phyloP scores from a whole-genome alignment of 1,140 invertebrate genomes.

The Drosophila nikananu region DNA sequence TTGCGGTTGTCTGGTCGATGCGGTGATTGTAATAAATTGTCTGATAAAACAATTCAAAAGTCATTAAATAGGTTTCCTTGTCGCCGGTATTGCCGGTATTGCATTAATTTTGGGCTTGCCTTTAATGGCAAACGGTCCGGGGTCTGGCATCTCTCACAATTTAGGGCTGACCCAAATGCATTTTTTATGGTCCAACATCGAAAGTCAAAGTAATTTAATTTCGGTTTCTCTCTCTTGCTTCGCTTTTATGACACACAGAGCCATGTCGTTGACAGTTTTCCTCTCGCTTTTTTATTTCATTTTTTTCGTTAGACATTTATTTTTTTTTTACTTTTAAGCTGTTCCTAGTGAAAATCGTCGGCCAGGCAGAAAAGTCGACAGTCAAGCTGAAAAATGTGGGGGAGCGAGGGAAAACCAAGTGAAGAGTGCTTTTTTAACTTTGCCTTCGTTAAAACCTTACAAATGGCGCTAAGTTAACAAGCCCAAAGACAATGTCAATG shows the following conservation, averaged over 20 bases:
- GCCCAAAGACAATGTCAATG: constrained; percentile 38
- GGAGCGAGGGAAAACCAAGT: constrained; percentile 45
- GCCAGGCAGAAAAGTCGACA: constrained; percentile 29
- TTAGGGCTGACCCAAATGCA: constrained; percentile 51
- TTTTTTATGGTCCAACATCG: constrained; percentile 45
- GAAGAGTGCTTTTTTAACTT: constrained; percentile 52
- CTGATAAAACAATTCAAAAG: constrained; percentile 65
- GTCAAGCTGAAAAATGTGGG: constrained; percentile 21
- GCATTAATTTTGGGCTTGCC: constrained; percentile 44
- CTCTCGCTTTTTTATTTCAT: constrained; percentile 29
- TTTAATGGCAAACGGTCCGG: constrained; percentile 19
- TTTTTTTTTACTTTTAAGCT: constrained; percentile 31
- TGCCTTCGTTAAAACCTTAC: constrained; percentile 55
- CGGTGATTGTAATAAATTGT: constrained; percentile 59
- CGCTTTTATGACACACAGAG: constrained; percentile 38
- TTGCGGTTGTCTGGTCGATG: constrained; percentile 41
- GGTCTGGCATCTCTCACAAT: constrained; percentile 24
- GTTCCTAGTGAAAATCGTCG: constrained; percentile 31
- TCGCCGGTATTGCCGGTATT: constrained; percentile 22
- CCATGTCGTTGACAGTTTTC: constrained; percentile 54
- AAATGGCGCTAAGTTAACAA: constrained; percentile 52
- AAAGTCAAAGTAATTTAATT: constrained; percentile 66
- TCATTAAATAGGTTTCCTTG: constrained; percentile 48
- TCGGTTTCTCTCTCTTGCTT: constrained; percentile 40
- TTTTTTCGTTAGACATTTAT: constrained; percentile 29